Percentiles rank a stretch among this genome's conserved stretches.
These are phyloP conservation scores for Phalacrocorax pelagicus DNA, from an alignment of 2,113 vertebrate genomes.

Conservation along the genomic window DNA sequence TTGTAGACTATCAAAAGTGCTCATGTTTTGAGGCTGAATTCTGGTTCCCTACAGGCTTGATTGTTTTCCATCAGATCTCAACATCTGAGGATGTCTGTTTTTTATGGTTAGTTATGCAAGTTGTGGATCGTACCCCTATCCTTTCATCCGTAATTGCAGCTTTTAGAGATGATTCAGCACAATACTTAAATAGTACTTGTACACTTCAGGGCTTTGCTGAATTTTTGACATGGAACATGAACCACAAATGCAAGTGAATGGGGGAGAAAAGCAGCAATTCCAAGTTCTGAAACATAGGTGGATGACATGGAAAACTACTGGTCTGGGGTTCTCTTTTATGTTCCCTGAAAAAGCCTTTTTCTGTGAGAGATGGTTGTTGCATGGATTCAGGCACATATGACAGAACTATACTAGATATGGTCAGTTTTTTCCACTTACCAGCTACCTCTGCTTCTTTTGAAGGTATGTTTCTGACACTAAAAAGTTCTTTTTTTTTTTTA, in stretches of 20 bases:
- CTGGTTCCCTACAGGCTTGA: background rate
- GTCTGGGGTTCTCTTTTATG: background rate
- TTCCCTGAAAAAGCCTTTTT: background rate
- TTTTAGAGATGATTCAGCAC: background rate
- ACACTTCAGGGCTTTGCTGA: background rate
- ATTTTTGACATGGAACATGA: background rate
- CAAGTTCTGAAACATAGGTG: background rate
- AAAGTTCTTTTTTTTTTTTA: background rate
- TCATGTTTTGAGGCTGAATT: background rate
- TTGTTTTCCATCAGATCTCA: background rate
- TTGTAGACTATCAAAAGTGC: background rate
- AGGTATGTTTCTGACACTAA: background rate
- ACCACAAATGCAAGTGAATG: background rate
- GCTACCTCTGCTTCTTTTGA: background rate
- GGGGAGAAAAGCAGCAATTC: background rate
- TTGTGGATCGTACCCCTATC: background rate
- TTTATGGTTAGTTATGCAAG: slow-evolving; percentile 13
- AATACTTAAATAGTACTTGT: background rate
- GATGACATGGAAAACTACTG: background rate
- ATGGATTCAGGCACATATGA: background rate
- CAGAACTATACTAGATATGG: background rate
- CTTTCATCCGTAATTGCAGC: slow-evolving; percentile 7
- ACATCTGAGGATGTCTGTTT: background rate
- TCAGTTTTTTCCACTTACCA: background rate
- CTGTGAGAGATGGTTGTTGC: background rate